Evolutionary conservation across 2,797 vertebrate species (phyloP).

Genomic region (Falco columbarius): DNA sequence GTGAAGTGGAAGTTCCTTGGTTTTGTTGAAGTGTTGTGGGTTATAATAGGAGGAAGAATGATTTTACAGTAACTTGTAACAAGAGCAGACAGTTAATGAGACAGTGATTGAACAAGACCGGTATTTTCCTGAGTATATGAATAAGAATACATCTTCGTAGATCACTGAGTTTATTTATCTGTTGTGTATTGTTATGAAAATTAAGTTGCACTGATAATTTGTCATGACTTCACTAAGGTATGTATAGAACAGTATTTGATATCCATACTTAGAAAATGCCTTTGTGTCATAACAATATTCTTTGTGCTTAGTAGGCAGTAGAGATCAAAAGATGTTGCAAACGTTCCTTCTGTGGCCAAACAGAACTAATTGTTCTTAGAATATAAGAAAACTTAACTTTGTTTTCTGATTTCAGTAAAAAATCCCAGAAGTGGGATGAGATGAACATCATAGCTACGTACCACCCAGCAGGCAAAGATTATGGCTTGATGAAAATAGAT

Average conservation of each 20-base stretch:
- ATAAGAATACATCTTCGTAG: background rate
- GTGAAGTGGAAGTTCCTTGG: background rate
- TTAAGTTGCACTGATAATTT: background rate
- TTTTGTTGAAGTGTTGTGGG: background rate
- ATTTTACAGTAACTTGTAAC: background rate
- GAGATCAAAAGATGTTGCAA: background rate
- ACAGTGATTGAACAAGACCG: background rate
- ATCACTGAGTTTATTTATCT: background rate
- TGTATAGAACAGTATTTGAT: background rate
- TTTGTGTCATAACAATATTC: background rate
- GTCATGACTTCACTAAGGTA: background rate
- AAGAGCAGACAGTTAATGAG: background rate
- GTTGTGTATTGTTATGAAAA: background rate
- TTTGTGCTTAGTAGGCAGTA: background rate
- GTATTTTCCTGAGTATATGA: background rate
- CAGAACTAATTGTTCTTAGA: background rate
- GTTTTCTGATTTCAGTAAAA: constrained; percentile 86
- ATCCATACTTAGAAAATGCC: background rate
- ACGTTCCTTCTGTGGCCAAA: background rate
- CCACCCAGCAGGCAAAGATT: constrained; percentile 96
- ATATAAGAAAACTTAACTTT: background rate
- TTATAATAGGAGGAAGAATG: background rate
- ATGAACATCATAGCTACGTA: constrained; percentile 99
- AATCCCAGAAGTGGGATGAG: constrained; percentile 98
- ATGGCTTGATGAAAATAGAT: constrained; percentile 98